phyloP scores from a whole-genome alignment of 2,113 vertebrate genomes.

The Dicrurus megarhynchus region DNA sequence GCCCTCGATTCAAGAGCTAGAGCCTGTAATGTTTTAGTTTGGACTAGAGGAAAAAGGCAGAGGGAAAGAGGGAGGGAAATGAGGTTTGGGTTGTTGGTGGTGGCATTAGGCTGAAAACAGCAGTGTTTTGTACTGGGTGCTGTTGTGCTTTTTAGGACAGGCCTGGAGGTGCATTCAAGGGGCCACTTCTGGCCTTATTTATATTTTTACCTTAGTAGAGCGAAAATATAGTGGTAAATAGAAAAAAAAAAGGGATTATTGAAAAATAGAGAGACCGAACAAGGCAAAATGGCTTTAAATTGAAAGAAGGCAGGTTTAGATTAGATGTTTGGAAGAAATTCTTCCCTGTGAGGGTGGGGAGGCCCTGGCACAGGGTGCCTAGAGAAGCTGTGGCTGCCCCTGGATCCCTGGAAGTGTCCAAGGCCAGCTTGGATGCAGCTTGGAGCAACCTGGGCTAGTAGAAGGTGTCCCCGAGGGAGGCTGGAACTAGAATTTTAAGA shows the following conservation, averaged over 20 bases:
- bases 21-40: background rate
- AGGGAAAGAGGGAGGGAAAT: background rate
- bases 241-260: background rate
- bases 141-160: background rate
- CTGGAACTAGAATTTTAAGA: background rate
- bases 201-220: background rate
- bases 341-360: accelerated
- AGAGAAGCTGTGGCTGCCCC: background rate
- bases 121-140: background rate
- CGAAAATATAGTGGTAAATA: accelerated
- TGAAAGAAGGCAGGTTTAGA: background rate
- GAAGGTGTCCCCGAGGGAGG: background rate
- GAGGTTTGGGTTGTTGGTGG: background rate
- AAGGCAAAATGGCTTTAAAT: background rate
- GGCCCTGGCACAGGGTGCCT: background rate
- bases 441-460: background rate
- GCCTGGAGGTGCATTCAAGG: background rate
- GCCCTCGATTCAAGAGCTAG: background rate
- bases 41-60: background rate
- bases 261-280: no score
- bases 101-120: accelerated
- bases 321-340: background rate
- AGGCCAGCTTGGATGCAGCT: background rate
- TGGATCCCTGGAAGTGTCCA: background rate
- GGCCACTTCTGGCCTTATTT: background rate